Percentiles rank a stretch among this genome's conserved stretches.
Conservation (phyloP, 2,797 vertebrate genomes). For the Cossypha polioptera region DNA sequence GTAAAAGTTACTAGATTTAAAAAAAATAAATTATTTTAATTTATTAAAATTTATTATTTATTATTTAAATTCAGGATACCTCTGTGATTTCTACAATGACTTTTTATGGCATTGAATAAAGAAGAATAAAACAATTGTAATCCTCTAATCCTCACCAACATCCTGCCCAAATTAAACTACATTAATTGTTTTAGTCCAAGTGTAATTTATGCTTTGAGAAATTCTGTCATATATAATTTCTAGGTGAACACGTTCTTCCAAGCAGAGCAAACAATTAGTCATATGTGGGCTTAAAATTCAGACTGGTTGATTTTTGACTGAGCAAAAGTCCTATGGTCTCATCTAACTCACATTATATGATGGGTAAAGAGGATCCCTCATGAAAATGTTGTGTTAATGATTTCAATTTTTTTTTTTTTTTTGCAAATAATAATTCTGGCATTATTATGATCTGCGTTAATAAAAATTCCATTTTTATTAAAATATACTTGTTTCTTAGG, state of each 20-base stretch:
- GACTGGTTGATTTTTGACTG: background rate
- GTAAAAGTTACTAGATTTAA: background rate
- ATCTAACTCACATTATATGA: background rate
- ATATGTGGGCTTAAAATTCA: background rate
- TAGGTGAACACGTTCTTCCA: background rate
- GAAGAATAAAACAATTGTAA: background rate
- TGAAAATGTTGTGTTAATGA: background rate
- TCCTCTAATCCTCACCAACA: background rate
- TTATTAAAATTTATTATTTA: no score
- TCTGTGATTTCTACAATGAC: background rate
- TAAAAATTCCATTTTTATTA: background rate
- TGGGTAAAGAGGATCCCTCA: background rate
- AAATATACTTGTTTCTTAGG: background rate
- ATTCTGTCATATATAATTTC: background rate
- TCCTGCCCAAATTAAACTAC: background rate
- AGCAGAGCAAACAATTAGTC: background rate
- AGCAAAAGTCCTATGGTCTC: background rate
- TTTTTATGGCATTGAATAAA: background rate
- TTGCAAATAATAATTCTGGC: background rate
- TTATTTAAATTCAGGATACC: background rate
- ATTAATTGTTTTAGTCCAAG: background rate
- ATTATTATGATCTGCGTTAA: background rate
- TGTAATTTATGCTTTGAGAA: background rate
- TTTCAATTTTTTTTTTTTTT: background rate
- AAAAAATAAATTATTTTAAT: background rate